phyloP scores from a whole-genome alignment of 2,888 invertebrate species.

The Anagyrus pseudococci region DNA sequence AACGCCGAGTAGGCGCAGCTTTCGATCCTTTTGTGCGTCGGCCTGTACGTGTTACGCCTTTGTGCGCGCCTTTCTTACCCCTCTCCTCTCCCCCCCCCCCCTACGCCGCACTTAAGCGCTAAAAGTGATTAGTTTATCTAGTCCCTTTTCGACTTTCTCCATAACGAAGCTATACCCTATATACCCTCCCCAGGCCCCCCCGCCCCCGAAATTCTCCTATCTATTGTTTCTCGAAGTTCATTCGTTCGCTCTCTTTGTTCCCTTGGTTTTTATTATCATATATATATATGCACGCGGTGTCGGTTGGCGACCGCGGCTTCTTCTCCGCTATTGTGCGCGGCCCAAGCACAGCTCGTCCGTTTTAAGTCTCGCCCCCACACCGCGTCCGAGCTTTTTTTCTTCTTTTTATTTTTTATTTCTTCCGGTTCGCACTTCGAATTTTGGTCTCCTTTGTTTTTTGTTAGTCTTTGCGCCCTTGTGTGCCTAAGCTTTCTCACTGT shows the following conservation, averaged over 20 bases:
- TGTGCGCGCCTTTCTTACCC: constrained; percentile 14
- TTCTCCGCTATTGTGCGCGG: background rate
- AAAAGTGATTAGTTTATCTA: constrained; percentile 29
- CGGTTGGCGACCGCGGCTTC: background rate
- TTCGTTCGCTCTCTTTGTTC: constrained; percentile 21
- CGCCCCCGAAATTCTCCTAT: too few species aligned
- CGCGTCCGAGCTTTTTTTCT: constrained; percentile 17
- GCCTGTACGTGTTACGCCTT: background rate
- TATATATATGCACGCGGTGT: background rate
- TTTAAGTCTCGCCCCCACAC: constrained; percentile 12
- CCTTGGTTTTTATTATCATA: constrained; percentile 20
- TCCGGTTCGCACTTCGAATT: background rate
- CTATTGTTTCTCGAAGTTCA: constrained; percentile 1
- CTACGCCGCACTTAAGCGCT: constrained; percentile 23
- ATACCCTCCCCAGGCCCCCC: too few species aligned
- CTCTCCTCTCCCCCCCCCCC: background rate
- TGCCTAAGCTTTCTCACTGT: constrained; percentile 1
- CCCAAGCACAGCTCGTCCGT: constrained; percentile 5
- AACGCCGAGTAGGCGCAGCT: too few species aligned
- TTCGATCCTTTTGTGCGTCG: constrained; percentile 13
- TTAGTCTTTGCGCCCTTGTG: constrained; percentile 25
- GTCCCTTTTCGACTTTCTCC: constrained; percentile 18
- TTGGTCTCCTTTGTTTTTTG: constrained; percentile 28
- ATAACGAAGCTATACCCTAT: background rate
- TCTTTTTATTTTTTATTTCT: constrained; percentile 5